These are phyloP conservation scores for Athene noctua DNA, from an alignment of 2,113 vertebrate genomes.

Conservation along the genomic window DNA sequence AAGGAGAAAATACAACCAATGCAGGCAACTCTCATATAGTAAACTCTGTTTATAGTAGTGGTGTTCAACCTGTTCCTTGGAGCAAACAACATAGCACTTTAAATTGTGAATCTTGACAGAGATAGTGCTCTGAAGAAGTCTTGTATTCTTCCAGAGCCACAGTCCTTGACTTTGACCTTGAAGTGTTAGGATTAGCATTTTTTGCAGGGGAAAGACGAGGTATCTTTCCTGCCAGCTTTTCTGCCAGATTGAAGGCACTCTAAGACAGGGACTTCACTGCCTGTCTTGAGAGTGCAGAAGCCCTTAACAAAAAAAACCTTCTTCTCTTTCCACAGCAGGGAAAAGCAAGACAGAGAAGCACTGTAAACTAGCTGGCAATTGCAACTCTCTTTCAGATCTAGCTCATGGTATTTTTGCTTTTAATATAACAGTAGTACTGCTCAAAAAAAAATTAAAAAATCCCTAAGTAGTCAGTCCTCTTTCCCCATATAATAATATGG, in stretches of 20 bases:
- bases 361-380: not conserved
- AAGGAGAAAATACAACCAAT: not conserved
- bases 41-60: not conserved
- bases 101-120: not conserved
- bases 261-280: not conserved
- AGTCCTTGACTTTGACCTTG: not conserved
- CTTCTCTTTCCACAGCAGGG: not conserved
- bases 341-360: not conserved
- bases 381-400: not conserved
- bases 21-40: not conserved
- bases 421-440: not conserved
- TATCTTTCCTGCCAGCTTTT: not conserved
- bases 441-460: not conserved
- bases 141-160: not conserved
- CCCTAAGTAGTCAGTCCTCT: not conserved
- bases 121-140: not conserved
- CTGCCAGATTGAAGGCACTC: not conserved
- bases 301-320: not conserved
- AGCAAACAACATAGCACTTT: not conserved
- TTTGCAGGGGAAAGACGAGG: not conserved
- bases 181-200: not conserved
- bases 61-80: not conserved
- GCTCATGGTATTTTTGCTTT: not conserved
- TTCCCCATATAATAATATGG: not conserved
- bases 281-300: not conserved